phyloP scores from a whole-genome alignment of 1,140 invertebrate species.

The Harpegnathos saltator region DNA sequence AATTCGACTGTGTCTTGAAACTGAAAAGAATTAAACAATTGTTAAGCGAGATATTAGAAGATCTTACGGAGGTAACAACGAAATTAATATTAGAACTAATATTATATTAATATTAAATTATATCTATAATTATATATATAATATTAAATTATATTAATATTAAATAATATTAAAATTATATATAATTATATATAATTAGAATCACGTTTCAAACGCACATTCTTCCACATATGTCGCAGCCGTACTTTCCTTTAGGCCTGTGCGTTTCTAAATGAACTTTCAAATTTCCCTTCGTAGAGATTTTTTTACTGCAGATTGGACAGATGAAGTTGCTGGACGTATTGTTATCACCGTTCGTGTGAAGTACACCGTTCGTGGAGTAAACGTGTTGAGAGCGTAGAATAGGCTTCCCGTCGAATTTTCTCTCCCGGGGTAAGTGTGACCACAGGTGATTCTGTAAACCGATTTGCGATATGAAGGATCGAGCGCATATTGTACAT shows the following conservation, averaged over 20 bases:
- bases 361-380: slow-evolving; percentile 81
- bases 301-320: slow-evolving; percentile 88
- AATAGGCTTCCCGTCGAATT: slow-evolving; percentile 74
- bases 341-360: slow-evolving; percentile 77
- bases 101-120: slow-evolving; percentile 12
- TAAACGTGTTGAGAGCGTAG: slow-evolving; percentile 79
- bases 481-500: slow-evolving; percentile 85
- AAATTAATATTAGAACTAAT: background rate
- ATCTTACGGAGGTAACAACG: background rate
- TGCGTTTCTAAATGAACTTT: slow-evolving; percentile 90
- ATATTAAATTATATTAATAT: slow-evolving; percentile 24
- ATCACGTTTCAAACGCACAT: slow-evolving; percentile 86
- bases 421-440: slow-evolving; percentile 82
- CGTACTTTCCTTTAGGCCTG: slow-evolving; percentile 88
- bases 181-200: slow-evolving; percentile 32
- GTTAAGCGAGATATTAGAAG: slow-evolving; percentile 4
- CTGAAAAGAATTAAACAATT: slow-evolving; percentile 83
- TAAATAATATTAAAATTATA: background rate
- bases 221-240: slow-evolving; percentile 90
- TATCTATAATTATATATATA: background rate
- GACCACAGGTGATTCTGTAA: slow-evolving; percentile 88
- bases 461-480: slow-evolving; percentile 85
- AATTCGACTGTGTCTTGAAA: slow-evolving; percentile 90
- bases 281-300: slow-evolving; percentile 88
- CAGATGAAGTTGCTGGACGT: slow-evolving; percentile 85